Evolutionary conservation across 2,888 invertebrate species (phyloP), one percentile per base, ranked within the genome.

Genomic region (Rhagophthalmus giganteus): DNA sequence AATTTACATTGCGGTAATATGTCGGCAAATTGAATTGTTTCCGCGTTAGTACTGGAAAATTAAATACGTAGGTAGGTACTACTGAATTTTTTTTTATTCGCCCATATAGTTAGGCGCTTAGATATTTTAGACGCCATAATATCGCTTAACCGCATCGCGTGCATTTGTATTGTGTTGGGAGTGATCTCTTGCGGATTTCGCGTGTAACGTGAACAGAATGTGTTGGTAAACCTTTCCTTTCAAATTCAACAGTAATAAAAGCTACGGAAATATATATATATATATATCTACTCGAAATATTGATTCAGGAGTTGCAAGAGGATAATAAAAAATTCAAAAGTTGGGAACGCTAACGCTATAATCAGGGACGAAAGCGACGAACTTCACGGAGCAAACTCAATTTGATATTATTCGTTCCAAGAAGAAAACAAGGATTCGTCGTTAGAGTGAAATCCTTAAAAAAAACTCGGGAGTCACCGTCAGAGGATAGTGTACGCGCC

Each of bases 241-340:
- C 20, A 20, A 20, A 7, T 20, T 20, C 7, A 20, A 5, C 4
- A 20, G 7, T 38, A 38, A 38, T 38, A 38, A 38, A 27, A 15
- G 13, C 15, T 11, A 10, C 27, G 26, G 30, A 40, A n/a, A n/a
- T n/a, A n/a, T n/a, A n/a, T n/a, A 39, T 39, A 39, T 14, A 39
- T 39, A 39, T n/a, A n/a, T n/a, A n/a, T n/a, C n/a, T n/a, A n/a
- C n/a, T n/a, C 34, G 26, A 46, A 49, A 47, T 55, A 55, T 55
- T 48, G 52, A 55, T 55, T 52, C 47, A 52, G 40, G 39, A 38
- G 46, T 24, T 35, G 42, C 44, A 44, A 50, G 38, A 25, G 33
- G 25, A 44, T 52, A 55, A 55, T 56, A 56, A 56, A 56, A 56
- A 53, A 54, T 56, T 54, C 42, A 49, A 47, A 45, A 40, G 45